Evolutionary conservation across 2,797 vertebrate species (phyloP), one percentile per base, ranked within the genome.

Genomic region (Siniperca scherzeri): DNA sequence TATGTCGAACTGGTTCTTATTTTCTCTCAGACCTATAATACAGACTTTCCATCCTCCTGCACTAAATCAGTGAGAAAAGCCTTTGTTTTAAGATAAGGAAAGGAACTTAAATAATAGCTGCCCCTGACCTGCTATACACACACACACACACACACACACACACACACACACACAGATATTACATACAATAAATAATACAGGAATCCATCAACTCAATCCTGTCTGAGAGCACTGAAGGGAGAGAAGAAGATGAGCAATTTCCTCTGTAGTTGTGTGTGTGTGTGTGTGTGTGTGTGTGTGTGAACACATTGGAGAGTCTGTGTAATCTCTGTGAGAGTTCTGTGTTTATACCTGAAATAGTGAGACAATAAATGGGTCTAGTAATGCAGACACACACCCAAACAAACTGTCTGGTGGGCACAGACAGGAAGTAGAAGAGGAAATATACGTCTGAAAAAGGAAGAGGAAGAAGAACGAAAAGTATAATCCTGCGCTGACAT

Each of bases 181-280:
- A 61, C 27, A 62, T 21, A 56, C 13, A 72, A 36, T 75, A 50
- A 74, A 67, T 71, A 61, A 66, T 44, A 44, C 17, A 65, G 62
- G 25, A 85, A 83, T 77, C 27, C 27, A 66, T 70, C 59, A 56
- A 50, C 21, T 64, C 77, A 76, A 72, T 73, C 70, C 77, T 1
- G 16, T 33, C 69, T 76, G 64, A 78, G 50, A 75, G 50, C 66
- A 71, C 79, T 71, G 79, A 85, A 87, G 64, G 57, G 40, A 38
- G 19, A 59, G n/a, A 40, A 64, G 57, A 73, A 25, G 59, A 80
- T 66, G 52, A 84, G 52, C 75, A 83, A 88, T 85, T 89, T 88
- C 78, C 78, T 84, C 55, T 78, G 46, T 40, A 10, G 40, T 1
- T 64, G 40, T n/a, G 12, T 14, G 70, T 55, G 48, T n/a, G n/a